Conservation (phyloP, 2,113 vertebrate species). For the Triplophysa rosa region DNA sequence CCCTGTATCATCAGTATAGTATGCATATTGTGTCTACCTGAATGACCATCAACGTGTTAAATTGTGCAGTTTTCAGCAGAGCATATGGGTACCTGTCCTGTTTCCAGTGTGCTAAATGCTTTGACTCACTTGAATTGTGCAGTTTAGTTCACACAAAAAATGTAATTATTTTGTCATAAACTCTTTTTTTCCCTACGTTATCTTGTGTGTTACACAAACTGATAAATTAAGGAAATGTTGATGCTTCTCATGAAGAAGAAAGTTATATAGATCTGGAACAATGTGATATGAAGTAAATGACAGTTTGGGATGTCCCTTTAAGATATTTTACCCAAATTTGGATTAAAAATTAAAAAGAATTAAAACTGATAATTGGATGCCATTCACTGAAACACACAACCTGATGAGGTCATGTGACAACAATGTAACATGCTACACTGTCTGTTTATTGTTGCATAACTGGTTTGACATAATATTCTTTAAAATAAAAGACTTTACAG, state of each 20-base stretch:
- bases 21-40: not conserved
- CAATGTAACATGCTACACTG: not conserved
- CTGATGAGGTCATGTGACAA: not conserved
- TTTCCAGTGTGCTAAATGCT: too few relatives aligned
- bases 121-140: too few relatives aligned
- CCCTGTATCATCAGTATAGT: not conserved
- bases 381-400: not conserved
- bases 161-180: too few relatives aligned
- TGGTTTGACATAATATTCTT: not conserved
- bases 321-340: not conserved
- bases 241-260: too few relatives aligned
- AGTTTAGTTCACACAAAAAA: too few relatives aligned
- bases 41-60: not conserved
- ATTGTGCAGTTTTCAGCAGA: not conserved
- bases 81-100: not conserved
- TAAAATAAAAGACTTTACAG: not conserved
- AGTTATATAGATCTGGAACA: too few relatives aligned
- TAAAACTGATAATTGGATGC: not conserved
- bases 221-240: too few relatives aligned
- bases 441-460: not conserved
- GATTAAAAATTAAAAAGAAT: not conserved
- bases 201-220: too few relatives aligned
- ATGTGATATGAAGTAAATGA: too few relatives aligned
- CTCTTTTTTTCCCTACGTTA: too few relatives aligned
- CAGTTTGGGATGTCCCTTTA: too few relatives aligned